Base-by-base conservation (phyloP, 1,140 invertebrate genomes). In the Marisa cornuarietis region DNA sequence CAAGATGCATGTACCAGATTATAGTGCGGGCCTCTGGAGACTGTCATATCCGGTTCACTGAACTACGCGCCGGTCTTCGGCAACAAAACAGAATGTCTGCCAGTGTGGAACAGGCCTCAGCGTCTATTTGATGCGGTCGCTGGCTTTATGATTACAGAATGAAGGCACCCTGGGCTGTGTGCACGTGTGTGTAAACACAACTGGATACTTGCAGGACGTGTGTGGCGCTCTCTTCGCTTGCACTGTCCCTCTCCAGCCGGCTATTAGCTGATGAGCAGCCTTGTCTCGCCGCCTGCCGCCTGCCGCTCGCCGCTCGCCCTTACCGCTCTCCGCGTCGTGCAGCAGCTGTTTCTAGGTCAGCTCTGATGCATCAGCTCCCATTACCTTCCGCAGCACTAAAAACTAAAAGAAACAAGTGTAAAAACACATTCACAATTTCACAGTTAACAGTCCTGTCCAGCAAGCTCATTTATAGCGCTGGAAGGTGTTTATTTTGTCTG, bases 251-350 rank as follows among this genome's bases (percentile, higher is more conserved):
- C 76, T 77, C 76, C 65, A 24, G 76, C n/a, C 51, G n/a, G 76
- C 76, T 77, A 54, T 77, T 77, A 77, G 76, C 76, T 77, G 76
- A 77, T 77, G 76, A 77, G 49, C 76, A 54, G 20, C 68, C 42
- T 22, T 76, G 65, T n/a, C 74, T 31, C 6, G 58, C 52, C 24
- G n/a, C 65, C 11, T 11, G 65, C 22, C 65, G 13, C 26, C 11
- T 1, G 22, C 65, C n/a, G 13, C 13, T 9, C 2, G 54, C 54
- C 54, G 16, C 54, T 58, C 54, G 16, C 31, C 31, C 26, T 6
- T 13, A 10, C 65, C n/a, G 13, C 13, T 58, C 54, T 0, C 54
- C 54, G 16, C 54, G 11, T 18, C 54, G 16, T 58, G 54, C 11
- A 11, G 54, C 16, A 58, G 54, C 16, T 58, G 11, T 58, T 18